Percentiles rank a stretch among this genome's conserved stretches.
Evolutionary conservation across 1,140 invertebrate genomes (phyloP).

Genomic region (Thalassaphorura encarpata): DNA sequence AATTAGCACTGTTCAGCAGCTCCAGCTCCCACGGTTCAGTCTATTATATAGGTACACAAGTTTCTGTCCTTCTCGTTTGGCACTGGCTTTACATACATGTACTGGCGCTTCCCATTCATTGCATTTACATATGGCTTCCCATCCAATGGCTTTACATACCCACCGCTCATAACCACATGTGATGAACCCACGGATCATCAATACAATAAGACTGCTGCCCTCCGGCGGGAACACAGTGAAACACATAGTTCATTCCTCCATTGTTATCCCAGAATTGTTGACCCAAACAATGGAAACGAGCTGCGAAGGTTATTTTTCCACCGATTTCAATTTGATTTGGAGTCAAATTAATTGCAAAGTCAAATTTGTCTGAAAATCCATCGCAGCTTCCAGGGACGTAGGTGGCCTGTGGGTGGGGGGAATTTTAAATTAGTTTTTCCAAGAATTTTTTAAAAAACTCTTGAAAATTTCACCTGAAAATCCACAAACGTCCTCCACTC

Average conservation of each 20-base stretch:
- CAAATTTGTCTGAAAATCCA: slow-evolving; percentile 73
- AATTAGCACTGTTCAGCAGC: no score
- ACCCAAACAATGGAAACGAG: slow-evolving; percentile 70
- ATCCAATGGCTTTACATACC: neutral
- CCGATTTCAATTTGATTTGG: slow-evolving; percentile 56
- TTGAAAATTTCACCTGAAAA: slow-evolving; percentile 46
- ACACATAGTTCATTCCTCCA: slow-evolving; percentile 51
- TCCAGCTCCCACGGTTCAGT: no score
- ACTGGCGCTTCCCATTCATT: neutral
- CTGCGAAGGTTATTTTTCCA: slow-evolving; percentile 65
- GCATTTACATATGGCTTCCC: neutral
- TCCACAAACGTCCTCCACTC: slow-evolving; percentile 76
- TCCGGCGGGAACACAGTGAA: slow-evolving; percentile 19
- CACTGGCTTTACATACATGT: neutral
- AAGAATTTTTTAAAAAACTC: no score
- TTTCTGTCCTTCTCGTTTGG: no score
- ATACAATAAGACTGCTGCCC: slow-evolving; percentile 8
- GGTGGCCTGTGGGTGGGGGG: slow-evolving; percentile 41
- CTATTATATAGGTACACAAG: no score
- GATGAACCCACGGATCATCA: slow-evolving; percentile 19
- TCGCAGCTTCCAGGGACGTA: slow-evolving; percentile 84
- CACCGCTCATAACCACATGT: slow-evolving; percentile 14
- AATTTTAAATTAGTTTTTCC: slow-evolving; percentile 2
- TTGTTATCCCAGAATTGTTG: slow-evolving; percentile 79
- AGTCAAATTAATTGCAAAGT: slow-evolving; percentile 67